Evolutionary conservation across 2,797 vertebrate species (phyloP).

Genomic region (Toxotes lorentzi): DNA sequence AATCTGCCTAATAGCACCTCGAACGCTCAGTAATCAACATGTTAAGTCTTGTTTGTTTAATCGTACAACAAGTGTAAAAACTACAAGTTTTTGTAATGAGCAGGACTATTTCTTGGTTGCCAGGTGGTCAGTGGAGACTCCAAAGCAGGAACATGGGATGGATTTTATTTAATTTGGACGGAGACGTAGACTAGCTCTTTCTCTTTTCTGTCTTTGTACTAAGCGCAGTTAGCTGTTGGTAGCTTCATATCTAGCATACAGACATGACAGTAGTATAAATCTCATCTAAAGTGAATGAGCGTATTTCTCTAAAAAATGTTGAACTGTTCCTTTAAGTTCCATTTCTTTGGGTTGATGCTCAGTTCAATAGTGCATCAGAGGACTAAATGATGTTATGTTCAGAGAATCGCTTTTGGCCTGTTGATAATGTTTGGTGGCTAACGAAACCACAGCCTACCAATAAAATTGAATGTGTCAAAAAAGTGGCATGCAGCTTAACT

Average conservation of each 20-base stretch:
- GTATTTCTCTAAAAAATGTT: background rate
- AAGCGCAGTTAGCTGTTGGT: background rate
- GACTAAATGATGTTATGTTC: conserved; percentile 10
- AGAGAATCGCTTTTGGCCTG: conserved; percentile 17
- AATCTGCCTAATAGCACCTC: background rate
- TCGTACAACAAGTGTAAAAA: background rate
- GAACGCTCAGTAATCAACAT: background rate
- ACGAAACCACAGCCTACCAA: conserved; percentile 21
- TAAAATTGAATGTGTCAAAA: conserved; percentile 36
- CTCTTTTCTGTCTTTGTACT: background rate
- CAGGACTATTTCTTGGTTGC: background rate
- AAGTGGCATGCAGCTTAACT: conserved; percentile 43
- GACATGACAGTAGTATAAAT: background rate
- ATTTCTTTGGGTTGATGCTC: conserved; percentile 5
- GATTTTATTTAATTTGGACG: background rate
- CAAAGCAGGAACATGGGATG: background rate
- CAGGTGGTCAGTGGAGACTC: background rate
- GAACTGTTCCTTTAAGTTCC: background rate
- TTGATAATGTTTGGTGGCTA: conserved; percentile 17
- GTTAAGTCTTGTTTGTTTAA: background rate
- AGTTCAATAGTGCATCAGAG: conserved; percentile 4
- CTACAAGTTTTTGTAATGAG: background rate
- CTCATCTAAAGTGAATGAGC: background rate
- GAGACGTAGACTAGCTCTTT: background rate
- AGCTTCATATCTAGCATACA: background rate